Base-by-base conservation (phyloP, 2,888 invertebrate genomes). In the Pandemis corylana region DNA sequence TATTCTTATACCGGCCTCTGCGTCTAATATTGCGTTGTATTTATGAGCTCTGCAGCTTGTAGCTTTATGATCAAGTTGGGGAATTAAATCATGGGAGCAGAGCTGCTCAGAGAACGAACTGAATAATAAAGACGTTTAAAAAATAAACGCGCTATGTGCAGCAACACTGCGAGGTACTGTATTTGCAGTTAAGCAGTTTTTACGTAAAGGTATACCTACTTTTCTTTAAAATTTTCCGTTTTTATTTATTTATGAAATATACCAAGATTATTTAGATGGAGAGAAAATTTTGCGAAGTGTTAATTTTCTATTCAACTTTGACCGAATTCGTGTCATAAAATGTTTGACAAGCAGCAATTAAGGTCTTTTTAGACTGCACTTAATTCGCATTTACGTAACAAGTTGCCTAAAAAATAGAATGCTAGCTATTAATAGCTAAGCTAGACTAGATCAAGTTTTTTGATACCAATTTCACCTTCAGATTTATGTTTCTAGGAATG, bases 41-140 rank as follows among this genome's bases (percentile, higher is more conserved):
- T 74, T 75, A 75, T 71, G 67, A 75, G 67, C 51, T 71, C 66
- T 75, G 75, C 65, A 61, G 69, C 46, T 46, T 71, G 75, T 75
- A 67, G 75, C 75, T 75, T 75, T 75, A 75, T 67, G 75, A 75
- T 71, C 75, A 70, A 71, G 75, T 67, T 71, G 75, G 75, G 75
- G 70, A 71, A 75, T 75, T 75, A 75, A 71, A 75, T 75, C 75
- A 75, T 75, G 75, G 59, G 59, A 42, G 67, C 53, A 41, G 70
- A 73, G 74, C 68, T 65, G 74, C 59, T 68, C 68, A 66, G 68
- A 67, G 62, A 75, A 67, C 46, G 49, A 66, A 70, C 44, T 74
- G 69, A 74, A 74, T 74, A 70, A 74, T 74, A 74, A 74, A 74
- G 69, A 61, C 42, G 69, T 74, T 73, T 74, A 61, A 61, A 69